Percentiles rank a stretch among this genome's conserved stretches.
Evolutionary conservation across 2,888 invertebrate genomes (phyloP).

Genomic region (Argyresthia albistria): DNA sequence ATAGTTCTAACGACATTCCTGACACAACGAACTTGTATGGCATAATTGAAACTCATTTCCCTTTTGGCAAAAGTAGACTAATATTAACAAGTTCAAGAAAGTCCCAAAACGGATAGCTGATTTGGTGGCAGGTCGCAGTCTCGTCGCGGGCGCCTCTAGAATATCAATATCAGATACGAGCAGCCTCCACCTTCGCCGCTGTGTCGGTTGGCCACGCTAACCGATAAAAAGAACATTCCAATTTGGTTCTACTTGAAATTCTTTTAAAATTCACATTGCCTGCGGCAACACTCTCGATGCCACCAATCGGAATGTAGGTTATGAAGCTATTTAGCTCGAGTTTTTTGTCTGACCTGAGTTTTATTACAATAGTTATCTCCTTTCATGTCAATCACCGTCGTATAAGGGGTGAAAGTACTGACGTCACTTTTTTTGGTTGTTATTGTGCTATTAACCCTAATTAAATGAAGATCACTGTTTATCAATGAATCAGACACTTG

Average conservation of each 20-base stretch:
- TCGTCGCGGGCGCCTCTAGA: constrained; percentile 38
- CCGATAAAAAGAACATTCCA: constrained; percentile 63
- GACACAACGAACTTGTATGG: no score
- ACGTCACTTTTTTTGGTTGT: constrained; percentile 42
- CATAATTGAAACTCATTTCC: no score
- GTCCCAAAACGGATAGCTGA: no score
- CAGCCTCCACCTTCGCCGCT: constrained; percentile 35
- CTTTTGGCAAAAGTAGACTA: no score
- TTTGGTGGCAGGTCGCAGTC: no score
- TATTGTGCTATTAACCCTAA: constrained; percentile 31
- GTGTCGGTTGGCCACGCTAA: constrained; percentile 40
- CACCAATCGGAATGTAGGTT: constrained; percentile 64
- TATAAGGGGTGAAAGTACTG: constrained; percentile 67
- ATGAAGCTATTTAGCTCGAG: constrained; percentile 63
- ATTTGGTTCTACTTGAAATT: constrained; percentile 51
- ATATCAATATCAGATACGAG: constrained; percentile 61
- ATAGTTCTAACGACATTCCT: no score
- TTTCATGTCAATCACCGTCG: constrained; percentile 61
- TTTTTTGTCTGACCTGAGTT: constrained; percentile 43
- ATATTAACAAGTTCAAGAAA: no score
- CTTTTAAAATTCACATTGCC: constrained; percentile 62
- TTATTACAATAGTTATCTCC: constrained; percentile 63
- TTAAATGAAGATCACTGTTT: constrained; percentile 9
- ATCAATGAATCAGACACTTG: no score
- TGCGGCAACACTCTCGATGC: constrained; percentile 26